Conservation (phyloP, 2,888 invertebrate genomes). For the Meteorus cinctellus region DNA sequence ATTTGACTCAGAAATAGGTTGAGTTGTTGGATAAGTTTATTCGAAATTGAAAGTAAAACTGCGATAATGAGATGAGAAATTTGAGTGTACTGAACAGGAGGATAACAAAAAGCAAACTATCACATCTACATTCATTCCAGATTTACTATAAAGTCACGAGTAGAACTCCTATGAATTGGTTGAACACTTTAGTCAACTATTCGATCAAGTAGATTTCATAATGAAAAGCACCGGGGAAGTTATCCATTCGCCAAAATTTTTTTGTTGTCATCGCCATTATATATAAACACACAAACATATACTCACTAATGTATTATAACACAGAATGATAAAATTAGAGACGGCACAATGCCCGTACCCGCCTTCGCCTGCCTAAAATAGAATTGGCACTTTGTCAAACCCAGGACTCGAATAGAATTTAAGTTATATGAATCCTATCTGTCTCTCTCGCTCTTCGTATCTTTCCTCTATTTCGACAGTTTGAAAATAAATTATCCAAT, state of each 20-base stretch:
- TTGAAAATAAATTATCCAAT: background rate
- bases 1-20: no score
- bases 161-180: no score
- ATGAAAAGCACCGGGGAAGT: background rate
- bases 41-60: no score
- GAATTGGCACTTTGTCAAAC: constrained; percentile 69
- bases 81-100: no score
- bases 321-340: constrained; percentile 68
- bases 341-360: constrained; percentile 67
- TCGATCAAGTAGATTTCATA: background rate
- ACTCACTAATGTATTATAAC: constrained; percentile 37
- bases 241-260: background rate
- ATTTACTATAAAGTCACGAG: no score
- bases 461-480: constrained; percentile 28
- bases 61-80: no score
- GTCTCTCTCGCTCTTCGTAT: constrained; percentile 46
- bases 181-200: background rate
- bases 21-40: no score
- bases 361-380: constrained; percentile 70
- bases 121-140: no score
- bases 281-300: background rate
- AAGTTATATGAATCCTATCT: constrained; percentile 65
- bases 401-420: constrained; percentile 68
- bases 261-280: background rate
- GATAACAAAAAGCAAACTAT: no score